Conservation (phyloP, 2,888 invertebrate genomes). For the Cremastinae sp. region DNA sequence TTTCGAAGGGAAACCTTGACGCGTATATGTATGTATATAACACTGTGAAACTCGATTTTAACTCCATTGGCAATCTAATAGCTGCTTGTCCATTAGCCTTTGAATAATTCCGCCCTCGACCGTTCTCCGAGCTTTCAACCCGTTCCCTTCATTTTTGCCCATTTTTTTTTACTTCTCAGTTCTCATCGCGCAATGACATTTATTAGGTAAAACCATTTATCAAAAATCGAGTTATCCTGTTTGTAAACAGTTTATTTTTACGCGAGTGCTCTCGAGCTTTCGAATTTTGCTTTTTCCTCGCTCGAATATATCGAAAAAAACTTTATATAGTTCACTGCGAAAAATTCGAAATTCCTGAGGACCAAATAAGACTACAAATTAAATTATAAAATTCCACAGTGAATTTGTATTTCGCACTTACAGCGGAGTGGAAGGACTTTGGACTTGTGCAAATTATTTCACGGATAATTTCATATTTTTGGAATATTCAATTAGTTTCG, state of each 20-base stretch:
- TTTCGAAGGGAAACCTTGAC: background rate
- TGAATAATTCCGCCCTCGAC: background rate
- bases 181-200: background rate
- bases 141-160: background rate
- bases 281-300: too few species aligned
- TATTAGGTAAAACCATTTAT: constrained; percentile 8
- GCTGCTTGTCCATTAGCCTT: constrained; percentile 44
- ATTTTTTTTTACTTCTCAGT: constrained; percentile 7
- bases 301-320: too few species aligned
- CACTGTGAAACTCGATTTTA: constrained; percentile 49
- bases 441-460: too few species aligned
- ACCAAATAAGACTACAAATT: too few species aligned
- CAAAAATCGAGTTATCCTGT: constrained; percentile 3
- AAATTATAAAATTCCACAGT: too few species aligned
- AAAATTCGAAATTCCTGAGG: too few species aligned
- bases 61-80: constrained; percentile 49
- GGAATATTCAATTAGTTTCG: too few species aligned
- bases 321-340: too few species aligned
- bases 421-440: too few species aligned
- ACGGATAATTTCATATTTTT: too few species aligned
- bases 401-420: too few species aligned
- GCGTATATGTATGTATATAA: too few species aligned
- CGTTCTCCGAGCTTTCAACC: background rate
- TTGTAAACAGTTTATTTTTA: background rate
- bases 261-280: background rate